Conservation (phyloP, 2,113 vertebrate species). For the Etheostoma spectabile region DNA sequence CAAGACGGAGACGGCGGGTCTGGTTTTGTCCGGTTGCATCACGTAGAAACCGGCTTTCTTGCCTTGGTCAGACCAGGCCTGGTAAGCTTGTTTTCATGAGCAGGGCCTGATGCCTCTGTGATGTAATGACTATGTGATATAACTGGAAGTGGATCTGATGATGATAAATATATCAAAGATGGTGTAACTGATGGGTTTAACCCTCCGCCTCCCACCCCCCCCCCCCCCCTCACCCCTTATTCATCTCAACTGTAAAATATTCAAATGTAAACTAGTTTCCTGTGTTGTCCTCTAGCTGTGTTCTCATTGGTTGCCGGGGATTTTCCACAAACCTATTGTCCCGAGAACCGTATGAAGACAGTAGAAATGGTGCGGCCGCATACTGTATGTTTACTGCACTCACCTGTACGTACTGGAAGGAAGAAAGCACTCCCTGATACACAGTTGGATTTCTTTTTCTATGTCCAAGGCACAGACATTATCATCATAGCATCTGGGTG, state of each 20-base stretch:
- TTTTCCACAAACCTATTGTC: slow-evolving; percentile 48
- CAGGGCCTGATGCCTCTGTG: slow-evolving; percentile 38
- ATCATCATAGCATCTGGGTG: slow-evolving; percentile 71
- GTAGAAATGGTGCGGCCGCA: slow-evolving; percentile 46
- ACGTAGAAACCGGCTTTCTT: slow-evolving; percentile 27
- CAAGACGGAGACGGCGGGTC: background rate
- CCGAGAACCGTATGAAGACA: slow-evolving; percentile 41
- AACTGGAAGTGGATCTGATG: slow-evolving; percentile 64
- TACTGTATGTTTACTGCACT: slow-evolving; percentile 59
- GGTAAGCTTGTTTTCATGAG: slow-evolving; percentile 52
- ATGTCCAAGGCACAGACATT: slow-evolving; percentile 84
- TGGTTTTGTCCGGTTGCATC: slow-evolving; percentile 26
- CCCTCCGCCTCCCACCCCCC: background rate
- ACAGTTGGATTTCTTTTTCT: slow-evolving; percentile 62
- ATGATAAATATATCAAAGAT: slow-evolving; percentile 34
- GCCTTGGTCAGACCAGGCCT: slow-evolving; percentile 23
- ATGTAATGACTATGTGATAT: slow-evolving; percentile 55
- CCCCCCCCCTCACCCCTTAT: background rate
- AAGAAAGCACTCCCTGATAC: slow-evolving; percentile 33
- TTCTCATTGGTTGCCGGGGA: slow-evolving; percentile 49
- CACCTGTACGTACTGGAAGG: slow-evolving; percentile 39
- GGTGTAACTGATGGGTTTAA: slow-evolving; percentile 35
- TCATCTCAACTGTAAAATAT: slow-evolving; percentile 67
- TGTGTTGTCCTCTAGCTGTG: slow-evolving; percentile 62
- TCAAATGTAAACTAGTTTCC: slow-evolving; percentile 60